phyloP scores from a whole-genome alignment of 1,140 invertebrate genomes.

The Caerostris extrusa region DNA sequence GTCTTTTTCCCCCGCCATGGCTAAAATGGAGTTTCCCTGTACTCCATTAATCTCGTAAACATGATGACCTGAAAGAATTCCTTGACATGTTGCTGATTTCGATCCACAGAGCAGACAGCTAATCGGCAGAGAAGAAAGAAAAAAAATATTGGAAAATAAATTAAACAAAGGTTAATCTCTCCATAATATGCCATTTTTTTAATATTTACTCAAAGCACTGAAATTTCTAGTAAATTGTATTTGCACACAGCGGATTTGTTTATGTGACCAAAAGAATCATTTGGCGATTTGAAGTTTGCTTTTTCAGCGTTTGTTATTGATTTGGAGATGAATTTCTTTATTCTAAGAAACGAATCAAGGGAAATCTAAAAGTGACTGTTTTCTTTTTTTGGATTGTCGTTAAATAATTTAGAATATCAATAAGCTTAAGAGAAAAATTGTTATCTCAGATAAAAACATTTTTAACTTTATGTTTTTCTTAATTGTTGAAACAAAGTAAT shows the following conservation, averaged over 20 bases:
- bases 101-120: neutral
- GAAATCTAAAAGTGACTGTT: no score
- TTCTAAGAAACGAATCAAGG: no score
- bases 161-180: neutral
- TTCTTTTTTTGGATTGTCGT: no score
- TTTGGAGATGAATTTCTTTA: no score
- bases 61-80: neutral
- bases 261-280: no score
- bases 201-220: neutral
- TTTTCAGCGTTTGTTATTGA: no score
- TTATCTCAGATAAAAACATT: no score
- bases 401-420: no score
- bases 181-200: neutral
- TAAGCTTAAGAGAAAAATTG: no score
- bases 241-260: neutral
- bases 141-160: neutral
- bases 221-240: neutral
- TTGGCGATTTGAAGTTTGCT: no score
- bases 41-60: conserved; percentile 30
- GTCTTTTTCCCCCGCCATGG: neutral
- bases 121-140: neutral
- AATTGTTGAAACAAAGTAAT: no score
- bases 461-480: no score
- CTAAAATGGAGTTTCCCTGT: conserved; percentile 37
- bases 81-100: neutral